Percentiles rank a stretch among this genome's conserved stretches.
Evolutionary conservation across 2,797 vertebrate species (phyloP).

Genomic region (Mastacembelus armatus): DNA sequence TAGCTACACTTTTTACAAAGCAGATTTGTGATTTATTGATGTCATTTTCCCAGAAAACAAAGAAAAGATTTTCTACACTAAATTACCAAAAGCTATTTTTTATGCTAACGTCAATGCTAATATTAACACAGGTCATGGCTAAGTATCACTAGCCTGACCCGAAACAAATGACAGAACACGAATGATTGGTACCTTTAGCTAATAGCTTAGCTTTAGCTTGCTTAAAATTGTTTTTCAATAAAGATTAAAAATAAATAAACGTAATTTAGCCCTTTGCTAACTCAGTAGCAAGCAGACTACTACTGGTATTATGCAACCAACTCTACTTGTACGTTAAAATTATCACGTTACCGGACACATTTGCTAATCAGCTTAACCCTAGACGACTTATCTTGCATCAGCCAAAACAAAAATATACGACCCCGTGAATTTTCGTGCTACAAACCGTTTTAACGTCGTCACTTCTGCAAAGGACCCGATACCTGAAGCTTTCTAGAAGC

Average conservation of each 20-base stretch:
- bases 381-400: not conserved
- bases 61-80: no score
- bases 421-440: not conserved
- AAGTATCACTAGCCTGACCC: not conserved
- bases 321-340: not conserved
- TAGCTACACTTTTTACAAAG: no score
- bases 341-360: not conserved
- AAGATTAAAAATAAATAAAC: no score
- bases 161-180: not conserved
- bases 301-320: not conserved
- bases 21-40: no score
- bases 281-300: not conserved
- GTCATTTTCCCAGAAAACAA: no score
- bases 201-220: no score
- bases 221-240: not conserved
- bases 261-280: not conserved
- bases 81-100: no score
- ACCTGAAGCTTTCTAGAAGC: not conserved
- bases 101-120: no score
- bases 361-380: no score
- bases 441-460: not conserved
- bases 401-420: fast-evolving
- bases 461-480: not conserved
- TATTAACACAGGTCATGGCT: not conserved
- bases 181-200: not conserved